Evolutionary conservation across 2,888 invertebrate species (phyloP).

Genomic region (Pyrrhopygopsis socrates): DNA sequence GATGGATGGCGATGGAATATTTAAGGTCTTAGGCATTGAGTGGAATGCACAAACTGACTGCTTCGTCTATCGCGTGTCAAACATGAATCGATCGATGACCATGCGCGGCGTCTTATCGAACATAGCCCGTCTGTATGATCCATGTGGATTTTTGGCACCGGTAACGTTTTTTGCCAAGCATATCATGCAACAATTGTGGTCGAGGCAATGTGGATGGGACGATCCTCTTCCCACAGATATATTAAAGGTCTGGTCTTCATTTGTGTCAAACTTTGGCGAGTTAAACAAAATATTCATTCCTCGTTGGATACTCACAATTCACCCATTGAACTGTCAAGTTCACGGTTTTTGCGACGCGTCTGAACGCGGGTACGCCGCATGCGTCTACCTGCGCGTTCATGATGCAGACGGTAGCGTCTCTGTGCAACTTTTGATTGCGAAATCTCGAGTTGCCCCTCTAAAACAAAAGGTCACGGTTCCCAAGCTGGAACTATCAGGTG

Average conservation of each 20-base stretch:
- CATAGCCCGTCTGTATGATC: conserved; percentile 66
- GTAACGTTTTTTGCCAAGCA: conserved; percentile 32
- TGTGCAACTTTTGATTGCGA: conserved; percentile 39
- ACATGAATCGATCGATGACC: neutral
- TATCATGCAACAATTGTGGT: conserved; percentile 19
- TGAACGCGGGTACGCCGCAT: conserved; percentile 44
- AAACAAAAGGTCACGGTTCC: conserved; percentile 44
- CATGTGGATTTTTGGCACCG: conserved; percentile 67
- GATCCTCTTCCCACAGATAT: conserved; percentile 18
- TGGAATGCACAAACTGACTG: conserved; percentile 5
- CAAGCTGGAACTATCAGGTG: conserved; percentile 44
- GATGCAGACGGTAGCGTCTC: neutral
- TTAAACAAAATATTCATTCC: conserved; percentile 4
- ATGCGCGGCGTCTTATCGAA: conserved; percentile 36
- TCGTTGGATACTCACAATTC: conserved; percentile 4
- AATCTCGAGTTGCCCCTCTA: conserved; percentile 53
- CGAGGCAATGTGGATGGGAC: conserved; percentile 11
- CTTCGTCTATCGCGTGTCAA: conserved; percentile 22
- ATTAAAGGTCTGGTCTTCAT: neutral
- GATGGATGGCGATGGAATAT: neutral
- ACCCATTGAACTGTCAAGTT: neutral
- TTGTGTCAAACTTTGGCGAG: neutral
- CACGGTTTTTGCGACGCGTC: conserved; percentile 69
- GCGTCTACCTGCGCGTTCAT: conserved; percentile 38
- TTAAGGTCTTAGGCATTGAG: conserved; percentile 22